Evolutionary conservation across 2,113 vertebrate species (phyloP), one percentile per base, ranked within the genome.

Genomic region (Haemorhous mexicanus): DNA sequence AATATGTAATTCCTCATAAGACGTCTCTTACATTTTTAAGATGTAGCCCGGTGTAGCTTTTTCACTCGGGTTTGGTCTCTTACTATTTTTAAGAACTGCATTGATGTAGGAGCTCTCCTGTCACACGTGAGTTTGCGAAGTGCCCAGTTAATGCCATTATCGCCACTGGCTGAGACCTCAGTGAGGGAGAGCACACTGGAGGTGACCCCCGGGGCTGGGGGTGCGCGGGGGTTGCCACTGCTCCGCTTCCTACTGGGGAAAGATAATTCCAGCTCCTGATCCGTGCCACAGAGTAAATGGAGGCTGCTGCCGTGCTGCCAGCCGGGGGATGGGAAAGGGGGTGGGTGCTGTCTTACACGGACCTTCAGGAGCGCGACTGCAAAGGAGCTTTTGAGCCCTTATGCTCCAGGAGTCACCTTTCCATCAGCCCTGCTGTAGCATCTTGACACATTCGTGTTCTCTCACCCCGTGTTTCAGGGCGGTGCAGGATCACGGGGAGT

Each of bases 231-330:
- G 46, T 69, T 10, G 61, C 50, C 33, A 10, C 27, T 2, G 46
- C 74, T 59, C 33, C 0, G 0, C 18, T 64, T 7, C 5, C 9
- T 9, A 2, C 0, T 0, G 23, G 67, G 37, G 32, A 43, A 11
- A 11, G 30, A 35, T 32, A 32, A 39, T 7, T 16, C 1, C 16
- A 24, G 23, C 22, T 18, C 53, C 9, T 9, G 46, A 11, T 53
- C n/a, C 37, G 13, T 1, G 23, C 53, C 26, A 35, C 28, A 35
- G 37, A 23, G 49, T n/a, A 6, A n/a, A 26, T 1, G 39, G 59
- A 62, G 19, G 3, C 70, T 22, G 35, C 23, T 72, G 26, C 63
- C 5, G 55, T 13, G 53, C 74, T 41, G 28, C 12, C 35, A 58
- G 73, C 17, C 2, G 9, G 37, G 37, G 24, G 8, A 32, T 2